phyloP scores from a whole-genome alignment of 2,113 vertebrate genomes.

The Tringa solitaria region DNA sequence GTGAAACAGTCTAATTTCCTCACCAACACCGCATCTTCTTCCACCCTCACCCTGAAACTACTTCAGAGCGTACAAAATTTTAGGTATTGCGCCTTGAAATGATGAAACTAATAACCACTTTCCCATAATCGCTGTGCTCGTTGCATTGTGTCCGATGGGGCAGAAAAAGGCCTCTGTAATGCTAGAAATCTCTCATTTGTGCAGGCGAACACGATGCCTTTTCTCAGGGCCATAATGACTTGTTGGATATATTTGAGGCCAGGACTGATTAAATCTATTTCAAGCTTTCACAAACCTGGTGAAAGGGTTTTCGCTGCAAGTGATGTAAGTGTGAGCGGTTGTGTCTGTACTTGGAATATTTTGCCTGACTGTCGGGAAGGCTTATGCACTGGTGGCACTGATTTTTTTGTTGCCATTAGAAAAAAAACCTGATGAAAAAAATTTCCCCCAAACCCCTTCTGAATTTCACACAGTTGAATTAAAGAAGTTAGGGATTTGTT shows the following conservation, averaged over 20 bases:
- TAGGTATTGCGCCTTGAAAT: not conserved
- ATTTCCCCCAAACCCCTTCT: not conserved
- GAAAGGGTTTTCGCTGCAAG: not conserved
- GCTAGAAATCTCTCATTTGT: not conserved
- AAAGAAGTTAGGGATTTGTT: not conserved
- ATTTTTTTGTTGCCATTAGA: not conserved
- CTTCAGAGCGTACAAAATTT: not conserved
- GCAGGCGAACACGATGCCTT: not conserved
- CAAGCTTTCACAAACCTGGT: not conserved
- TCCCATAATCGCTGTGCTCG: not conserved
- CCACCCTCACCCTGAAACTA: not conserved
- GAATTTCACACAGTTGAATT: not conserved
- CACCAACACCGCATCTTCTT: not conserved
- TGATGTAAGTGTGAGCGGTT: not conserved
- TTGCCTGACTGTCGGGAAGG: not conserved
- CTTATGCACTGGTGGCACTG: not conserved
- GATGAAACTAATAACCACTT: not conserved
- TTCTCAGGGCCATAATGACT: not conserved
- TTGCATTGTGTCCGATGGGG: not conserved
- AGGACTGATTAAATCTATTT: not conserved
- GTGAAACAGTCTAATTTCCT: not conserved
- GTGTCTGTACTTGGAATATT: not conserved
- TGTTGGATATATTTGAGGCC: not conserved
- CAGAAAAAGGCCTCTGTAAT: not conserved
- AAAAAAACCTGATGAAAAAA: not conserved